Conservation (phyloP, 2,113 vertebrate species). For the Podilymbus podiceps region DNA sequence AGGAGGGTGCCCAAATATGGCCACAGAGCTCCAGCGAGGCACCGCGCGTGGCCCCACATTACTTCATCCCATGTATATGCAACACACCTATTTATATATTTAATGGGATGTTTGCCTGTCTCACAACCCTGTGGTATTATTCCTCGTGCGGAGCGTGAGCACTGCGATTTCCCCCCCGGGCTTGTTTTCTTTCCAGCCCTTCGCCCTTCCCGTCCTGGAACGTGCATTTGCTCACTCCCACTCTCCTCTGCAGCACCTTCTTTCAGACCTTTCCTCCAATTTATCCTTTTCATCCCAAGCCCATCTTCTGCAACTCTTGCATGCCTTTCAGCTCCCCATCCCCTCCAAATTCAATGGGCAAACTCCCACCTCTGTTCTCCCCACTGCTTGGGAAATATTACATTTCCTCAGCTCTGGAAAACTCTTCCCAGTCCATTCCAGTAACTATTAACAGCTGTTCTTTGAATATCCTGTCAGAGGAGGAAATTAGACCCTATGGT, state of each 20-base stretch:
- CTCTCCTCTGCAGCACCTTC: background rate
- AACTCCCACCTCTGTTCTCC: background rate
- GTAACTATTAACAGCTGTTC: background rate
- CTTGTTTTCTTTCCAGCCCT: background rate
- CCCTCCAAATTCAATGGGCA: background rate
- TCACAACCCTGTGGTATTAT: background rate
- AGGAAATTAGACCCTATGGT: background rate
- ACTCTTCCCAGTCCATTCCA: background rate
- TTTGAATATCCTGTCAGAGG: background rate
- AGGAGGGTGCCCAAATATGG: slow-evolving; percentile 51
- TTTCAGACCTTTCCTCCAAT: background rate
- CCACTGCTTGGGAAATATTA: background rate
- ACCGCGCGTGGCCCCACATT: background rate
- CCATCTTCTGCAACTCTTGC: background rate
- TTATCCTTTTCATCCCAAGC: background rate
- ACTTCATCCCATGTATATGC: slow-evolving; percentile 28
- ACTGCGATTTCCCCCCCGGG: background rate
- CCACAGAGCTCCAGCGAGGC: background rate
- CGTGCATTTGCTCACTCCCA: background rate
- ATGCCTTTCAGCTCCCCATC: background rate
- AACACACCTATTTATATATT: slow-evolving; percentile 44
- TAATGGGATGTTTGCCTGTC: background rate
- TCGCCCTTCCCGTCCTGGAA: background rate
- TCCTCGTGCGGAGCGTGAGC: rapidly evolving
- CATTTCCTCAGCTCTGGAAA: background rate